Conservation (phyloP, 2,888 invertebrate species). For the Drosophila mimetica region DNA sequence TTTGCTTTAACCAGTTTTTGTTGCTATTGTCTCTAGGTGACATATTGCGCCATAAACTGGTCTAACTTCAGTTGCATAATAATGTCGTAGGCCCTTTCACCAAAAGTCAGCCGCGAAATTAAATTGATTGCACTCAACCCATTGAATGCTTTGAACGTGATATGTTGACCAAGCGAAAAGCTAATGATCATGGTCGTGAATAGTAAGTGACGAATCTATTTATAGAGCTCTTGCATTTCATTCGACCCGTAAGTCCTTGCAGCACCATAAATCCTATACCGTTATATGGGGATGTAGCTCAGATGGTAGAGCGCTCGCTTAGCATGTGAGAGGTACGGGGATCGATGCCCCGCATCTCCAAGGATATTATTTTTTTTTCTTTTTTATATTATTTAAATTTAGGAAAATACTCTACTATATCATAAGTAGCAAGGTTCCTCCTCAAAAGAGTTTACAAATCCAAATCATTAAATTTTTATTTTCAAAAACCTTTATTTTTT, state of each 20-base stretch:
- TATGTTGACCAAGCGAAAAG: constrained; percentile 7
- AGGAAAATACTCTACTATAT: too few species aligned
- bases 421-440: too few species aligned
- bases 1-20: constrained; percentile 20
- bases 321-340: constrained; percentile 85
- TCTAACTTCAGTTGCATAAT: constrained; percentile 4
- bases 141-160: constrained; percentile 4
- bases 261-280: background rate
- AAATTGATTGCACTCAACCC: constrained; percentile 6
- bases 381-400: too few species aligned
- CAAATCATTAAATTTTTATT: too few species aligned
- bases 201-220: constrained; percentile 11
- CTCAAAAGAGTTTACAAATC: too few species aligned
- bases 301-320: constrained; percentile 82
- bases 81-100: constrained; percentile 6
- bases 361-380: constrained; percentile 17
- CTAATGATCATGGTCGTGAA: constrained; percentile 29
- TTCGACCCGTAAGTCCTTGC: constrained; percentile 5
- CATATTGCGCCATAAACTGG: background rate
- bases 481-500: too few species aligned
- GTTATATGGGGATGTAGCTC: constrained; percentile 79
- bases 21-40: background rate
- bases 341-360: constrained; percentile 85
- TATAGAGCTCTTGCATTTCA: constrained; percentile 11
- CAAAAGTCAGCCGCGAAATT: background rate